A percentile compares a stretch with the other conserved stretches of the same genome.
Evolutionary conservation across 2,888 invertebrate species (phyloP).

Genomic region (Ophion slaviceki): DNA sequence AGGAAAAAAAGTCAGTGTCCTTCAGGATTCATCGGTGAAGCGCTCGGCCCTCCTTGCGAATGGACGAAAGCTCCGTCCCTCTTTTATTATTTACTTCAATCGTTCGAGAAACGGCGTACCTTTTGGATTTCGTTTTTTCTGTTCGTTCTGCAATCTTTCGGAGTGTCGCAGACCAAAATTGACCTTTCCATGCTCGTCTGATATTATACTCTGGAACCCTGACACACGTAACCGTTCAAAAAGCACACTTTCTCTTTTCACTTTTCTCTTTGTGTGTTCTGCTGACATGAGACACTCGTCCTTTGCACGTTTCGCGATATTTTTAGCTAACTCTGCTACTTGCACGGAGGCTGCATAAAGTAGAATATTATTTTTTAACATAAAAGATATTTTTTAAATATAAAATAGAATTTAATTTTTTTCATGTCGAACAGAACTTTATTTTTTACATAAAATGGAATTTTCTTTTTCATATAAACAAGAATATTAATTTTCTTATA

Average conservation of each 20-base stretch:
- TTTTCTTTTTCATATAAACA: too few species aligned
- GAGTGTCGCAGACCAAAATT: neutral
- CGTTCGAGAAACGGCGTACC: too few species aligned
- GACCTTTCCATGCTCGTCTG: neutral
- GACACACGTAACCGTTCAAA: neutral
- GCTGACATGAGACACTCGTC: neutral
- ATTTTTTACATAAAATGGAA: too few species aligned
- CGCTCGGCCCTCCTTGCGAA: too few species aligned
- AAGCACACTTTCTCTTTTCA: neutral
- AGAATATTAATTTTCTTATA: too few species aligned
- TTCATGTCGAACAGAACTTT: too few species aligned
- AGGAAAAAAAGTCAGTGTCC: too few species aligned
- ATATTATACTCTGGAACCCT: neutral
- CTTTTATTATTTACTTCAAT: neutral
- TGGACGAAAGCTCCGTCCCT: neutral
- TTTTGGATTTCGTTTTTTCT: neutral
- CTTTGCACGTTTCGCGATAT: neutral
- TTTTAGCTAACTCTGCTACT: neutral
- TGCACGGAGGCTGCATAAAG: neutral
- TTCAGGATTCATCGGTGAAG: too few species aligned
- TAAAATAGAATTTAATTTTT: too few species aligned
- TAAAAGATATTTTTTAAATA: too few species aligned
- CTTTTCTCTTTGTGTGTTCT: neutral
- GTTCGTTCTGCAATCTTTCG: neutral
- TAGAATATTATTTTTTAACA: too few species aligned